Percentiles rank a stretch among this genome's conserved stretches.
phyloP scores from a whole-genome alignment of 2,797 vertebrate species.

The Bradypodion pumilum region DNA sequence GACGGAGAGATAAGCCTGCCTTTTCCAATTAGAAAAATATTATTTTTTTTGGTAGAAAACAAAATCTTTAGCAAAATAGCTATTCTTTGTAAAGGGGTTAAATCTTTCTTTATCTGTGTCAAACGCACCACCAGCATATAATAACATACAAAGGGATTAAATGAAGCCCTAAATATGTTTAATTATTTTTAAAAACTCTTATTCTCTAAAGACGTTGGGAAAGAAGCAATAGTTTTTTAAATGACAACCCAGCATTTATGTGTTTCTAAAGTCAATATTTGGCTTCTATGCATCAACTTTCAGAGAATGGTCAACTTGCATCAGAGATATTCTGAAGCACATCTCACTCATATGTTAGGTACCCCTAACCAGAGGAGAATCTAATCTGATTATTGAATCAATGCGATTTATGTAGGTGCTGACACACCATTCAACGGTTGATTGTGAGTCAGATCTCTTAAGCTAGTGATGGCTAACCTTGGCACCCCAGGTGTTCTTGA shows the following conservation, averaged over 20 bases:
- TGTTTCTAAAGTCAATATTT: neutral
- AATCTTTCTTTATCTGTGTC: too few relatives aligned
- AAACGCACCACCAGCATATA: too few relatives aligned
- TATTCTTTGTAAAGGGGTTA: neutral
- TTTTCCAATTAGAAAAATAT: neutral
- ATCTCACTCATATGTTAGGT: neutral
- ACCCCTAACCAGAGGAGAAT: too few relatives aligned
- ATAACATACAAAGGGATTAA: too few relatives aligned
- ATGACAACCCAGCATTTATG: neutral
- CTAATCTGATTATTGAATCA: too few relatives aligned
- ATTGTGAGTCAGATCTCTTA: too few relatives aligned
- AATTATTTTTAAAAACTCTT: neutral
- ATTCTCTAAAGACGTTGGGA: neutral
- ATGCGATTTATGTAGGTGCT: too few relatives aligned
- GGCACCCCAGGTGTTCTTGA: too few relatives aligned
- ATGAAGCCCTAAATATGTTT: neutral
- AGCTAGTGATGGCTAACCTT: too few relatives aligned
- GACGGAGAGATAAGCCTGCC: slow-evolving; percentile 10
- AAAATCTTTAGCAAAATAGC: neutral
- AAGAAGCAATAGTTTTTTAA: neutral
- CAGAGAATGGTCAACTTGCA: neutral
- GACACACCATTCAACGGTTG: too few relatives aligned
- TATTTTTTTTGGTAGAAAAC: too few relatives aligned
- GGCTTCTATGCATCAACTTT: neutral
- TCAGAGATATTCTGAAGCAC: too few relatives aligned